phyloP scores from a whole-genome alignment of 2,888 invertebrate genomes.

The Aethes cnicana region DNA sequence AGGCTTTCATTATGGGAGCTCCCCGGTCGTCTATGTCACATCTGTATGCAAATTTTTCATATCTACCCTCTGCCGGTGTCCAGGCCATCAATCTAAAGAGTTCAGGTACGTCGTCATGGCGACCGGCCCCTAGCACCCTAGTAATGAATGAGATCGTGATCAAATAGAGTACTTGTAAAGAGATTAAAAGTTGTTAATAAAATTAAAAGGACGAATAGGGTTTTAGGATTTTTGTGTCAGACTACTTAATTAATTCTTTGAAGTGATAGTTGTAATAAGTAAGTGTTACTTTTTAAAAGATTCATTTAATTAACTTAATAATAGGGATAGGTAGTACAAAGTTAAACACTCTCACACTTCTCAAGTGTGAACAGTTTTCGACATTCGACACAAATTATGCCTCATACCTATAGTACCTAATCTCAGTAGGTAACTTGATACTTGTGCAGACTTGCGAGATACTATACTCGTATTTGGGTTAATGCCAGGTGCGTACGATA shows the following conservation, averaged over 20 bases:
- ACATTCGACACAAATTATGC: too few species aligned
- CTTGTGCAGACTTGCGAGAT: not conserved
- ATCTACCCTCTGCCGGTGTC: constrained; percentile 41
- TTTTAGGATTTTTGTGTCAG: too few species aligned
- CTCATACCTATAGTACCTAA: too few species aligned
- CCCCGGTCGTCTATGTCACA: constrained; percentile 50
- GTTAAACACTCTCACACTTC: too few species aligned
- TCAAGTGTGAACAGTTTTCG: too few species aligned
- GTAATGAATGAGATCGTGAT: constrained; percentile 25
- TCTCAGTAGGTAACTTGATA: not conserved
- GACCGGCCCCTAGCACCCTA: constrained; percentile 44
- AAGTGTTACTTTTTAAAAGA: too few species aligned
- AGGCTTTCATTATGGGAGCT: constrained; percentile 48
- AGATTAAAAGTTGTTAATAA: constrained; percentile 22
- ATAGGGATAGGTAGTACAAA: too few species aligned
- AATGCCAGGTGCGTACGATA: not conserved
- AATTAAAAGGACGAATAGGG: constrained; percentile 7
- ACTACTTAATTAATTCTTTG: too few species aligned
- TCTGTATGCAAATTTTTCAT: constrained; percentile 71
- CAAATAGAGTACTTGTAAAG: constrained; percentile 22
- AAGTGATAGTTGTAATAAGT: too few species aligned
- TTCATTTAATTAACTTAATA: too few species aligned
- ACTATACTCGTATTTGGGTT: not conserved
- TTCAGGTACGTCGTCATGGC: constrained; percentile 57
- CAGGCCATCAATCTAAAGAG: constrained; percentile 51